Conservation (phyloP, 2,797 vertebrate species). For the Babyrousa celebensis region DNA sequence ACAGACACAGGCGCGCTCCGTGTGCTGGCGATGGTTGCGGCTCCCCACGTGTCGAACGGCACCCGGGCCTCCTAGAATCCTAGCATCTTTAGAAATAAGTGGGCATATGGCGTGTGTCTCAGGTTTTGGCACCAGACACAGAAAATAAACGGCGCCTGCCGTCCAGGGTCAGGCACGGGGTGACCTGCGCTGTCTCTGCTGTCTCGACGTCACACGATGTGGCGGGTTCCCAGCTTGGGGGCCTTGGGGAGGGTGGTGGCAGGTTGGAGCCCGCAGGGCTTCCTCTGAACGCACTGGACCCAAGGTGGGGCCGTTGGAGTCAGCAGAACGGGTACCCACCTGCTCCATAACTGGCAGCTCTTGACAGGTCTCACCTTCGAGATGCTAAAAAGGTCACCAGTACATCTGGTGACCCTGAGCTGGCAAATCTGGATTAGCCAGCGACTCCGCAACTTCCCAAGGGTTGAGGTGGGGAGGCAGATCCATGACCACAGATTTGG, state of each 20-base stretch:
- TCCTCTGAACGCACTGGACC: neutral
- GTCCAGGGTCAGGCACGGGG: neutral
- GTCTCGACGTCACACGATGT: fast-evolving
- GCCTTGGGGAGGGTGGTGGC: too few species aligned
- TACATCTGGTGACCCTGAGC: neutral
- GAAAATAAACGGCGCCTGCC: neutral
- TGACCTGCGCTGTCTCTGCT: neutral
- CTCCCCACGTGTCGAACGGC: neutral
- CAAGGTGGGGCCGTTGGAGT: fast-evolving
- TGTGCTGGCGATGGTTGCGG: neutral
- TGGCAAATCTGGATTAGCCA: neutral
- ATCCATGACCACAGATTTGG: fast-evolving
- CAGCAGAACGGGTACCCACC: fast-evolving
- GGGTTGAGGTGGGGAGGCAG: neutral
- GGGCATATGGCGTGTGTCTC: constrained; percentile 56
- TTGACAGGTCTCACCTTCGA: neutral
- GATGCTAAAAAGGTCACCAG: neutral
- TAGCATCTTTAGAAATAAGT: neutral
- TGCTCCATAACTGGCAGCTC: too few species aligned
- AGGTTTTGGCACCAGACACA: constrained; percentile 1
- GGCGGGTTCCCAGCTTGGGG: neutral
- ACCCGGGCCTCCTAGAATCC: neutral
- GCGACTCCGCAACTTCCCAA: neutral
- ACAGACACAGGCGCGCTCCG: fast-evolving
- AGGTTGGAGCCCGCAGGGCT: neutral